Base-by-base conservation (phyloP, 2,113 vertebrate species). In the Picathartes gymnocephalus region DNA sequence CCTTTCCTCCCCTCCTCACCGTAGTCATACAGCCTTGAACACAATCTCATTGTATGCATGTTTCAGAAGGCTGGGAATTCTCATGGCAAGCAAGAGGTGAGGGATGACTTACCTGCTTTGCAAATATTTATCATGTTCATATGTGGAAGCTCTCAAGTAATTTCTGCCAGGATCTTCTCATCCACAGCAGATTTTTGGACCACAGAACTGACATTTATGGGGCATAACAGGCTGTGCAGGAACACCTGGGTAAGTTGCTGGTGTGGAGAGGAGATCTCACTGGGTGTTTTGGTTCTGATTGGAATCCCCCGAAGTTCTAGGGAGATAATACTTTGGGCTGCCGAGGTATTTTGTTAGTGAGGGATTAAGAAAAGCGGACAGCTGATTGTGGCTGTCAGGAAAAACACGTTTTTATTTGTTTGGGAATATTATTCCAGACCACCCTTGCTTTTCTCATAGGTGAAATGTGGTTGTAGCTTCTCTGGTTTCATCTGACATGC, bases 41-140 rank as follows among this genome's bases (percentile, higher is more conserved):
- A 12, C 15, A 40, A 0, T 62, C 16, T 73, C 40, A 56, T 2
- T 6, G 5, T 27, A 11, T 56, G 10, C 4, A 1, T 69, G 25
- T 72, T 92, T 58, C 47, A 42, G 35, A 68, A 81, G 18, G 11
- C 42, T 85, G 4, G 19, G n/a, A 72, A 58, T 81, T 66, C 53
- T 48, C 0, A 0, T 37, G 22, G 10, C 20, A 2, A 42, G 20
- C 31, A 50, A 25, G 30, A 14, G 33, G 57, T 10, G 28, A 73
- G 45, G 65, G 37, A 17, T 76, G 28, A 31, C 11, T 54, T 74
- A 42, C 16, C 45, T 93, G 47, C 33, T n/a, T 45, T 74, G 56
- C 37, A 72, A 40, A 30, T 64, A 48, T 40, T 81, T 62, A 39
- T 45, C 1, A 2, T 56, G 24, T 81, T 71, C 48, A 60, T 7